Conservation (phyloP, 2,888 invertebrate genomes). For the Agriopis marginaria region DNA sequence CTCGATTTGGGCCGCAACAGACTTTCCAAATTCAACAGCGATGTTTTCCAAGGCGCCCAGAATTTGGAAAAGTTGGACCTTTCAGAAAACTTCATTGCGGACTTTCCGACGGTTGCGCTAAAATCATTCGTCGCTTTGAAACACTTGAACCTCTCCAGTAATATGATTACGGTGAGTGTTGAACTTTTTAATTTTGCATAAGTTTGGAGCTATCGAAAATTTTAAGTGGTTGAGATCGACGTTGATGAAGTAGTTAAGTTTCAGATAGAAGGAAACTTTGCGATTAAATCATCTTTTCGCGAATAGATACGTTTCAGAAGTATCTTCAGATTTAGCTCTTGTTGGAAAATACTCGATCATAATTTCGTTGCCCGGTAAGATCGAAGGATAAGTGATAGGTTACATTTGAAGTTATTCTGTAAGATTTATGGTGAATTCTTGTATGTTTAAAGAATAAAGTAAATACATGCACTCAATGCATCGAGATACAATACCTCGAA, state of each 20-base stretch:
- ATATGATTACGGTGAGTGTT: conserved; percentile 91
- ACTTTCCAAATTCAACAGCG: conserved; percentile 93
- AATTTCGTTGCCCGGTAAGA: not conserved
- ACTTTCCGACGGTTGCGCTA: conserved; percentile 92
- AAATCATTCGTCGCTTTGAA: conserved; percentile 89
- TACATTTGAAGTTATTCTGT: no score
- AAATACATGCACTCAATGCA: no score
- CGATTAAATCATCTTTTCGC: conserved; percentile 28
- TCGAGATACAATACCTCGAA: no score
- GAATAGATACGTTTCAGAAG: conserved; percentile 14
- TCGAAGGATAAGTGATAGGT: not conserved
- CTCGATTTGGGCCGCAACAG: conserved; percentile 93
- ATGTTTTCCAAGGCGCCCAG: conserved; percentile 92
- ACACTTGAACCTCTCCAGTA: conserved; percentile 93
- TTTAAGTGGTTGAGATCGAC: conserved; percentile 36
- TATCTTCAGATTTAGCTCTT: not conserved
- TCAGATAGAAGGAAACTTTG: conserved; percentile 38
- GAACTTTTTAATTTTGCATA: conserved; percentile 46
- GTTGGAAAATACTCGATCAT: not conserved
- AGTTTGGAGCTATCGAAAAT: conserved; percentile 45
- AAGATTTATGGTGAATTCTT: no score
- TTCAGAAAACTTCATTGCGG: conserved; percentile 94
- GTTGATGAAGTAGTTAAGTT: conserved; percentile 42
- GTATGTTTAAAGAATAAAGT: no score
- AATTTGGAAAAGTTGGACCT: conserved; percentile 93